Conservation (phyloP, 2,888 invertebrate species). For the Salticus scenicus region DNA sequence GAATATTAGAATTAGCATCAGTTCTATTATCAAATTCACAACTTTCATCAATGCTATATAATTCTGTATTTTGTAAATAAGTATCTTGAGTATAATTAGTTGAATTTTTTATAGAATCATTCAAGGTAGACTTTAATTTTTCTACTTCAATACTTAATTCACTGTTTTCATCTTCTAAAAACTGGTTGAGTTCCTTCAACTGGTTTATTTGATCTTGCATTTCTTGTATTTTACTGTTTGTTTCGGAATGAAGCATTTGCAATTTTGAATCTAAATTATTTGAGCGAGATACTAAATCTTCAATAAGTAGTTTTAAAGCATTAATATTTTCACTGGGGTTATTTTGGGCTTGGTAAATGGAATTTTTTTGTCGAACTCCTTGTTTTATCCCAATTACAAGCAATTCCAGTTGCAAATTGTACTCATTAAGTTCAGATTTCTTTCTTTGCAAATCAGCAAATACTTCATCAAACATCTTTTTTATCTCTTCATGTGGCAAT, state of each 20-base stretch:
- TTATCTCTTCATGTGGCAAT: background rate
- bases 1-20: background rate
- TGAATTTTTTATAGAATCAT: background rate
- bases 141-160: constrained; percentile 48
- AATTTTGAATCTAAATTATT: constrained; percentile 14
- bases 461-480: background rate
- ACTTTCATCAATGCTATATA: constrained; percentile 60
- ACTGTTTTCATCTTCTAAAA: constrained; percentile 60
- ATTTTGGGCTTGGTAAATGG: constrained; percentile 29
- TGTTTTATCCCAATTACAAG: constrained; percentile 31
- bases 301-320: constrained; percentile 27
- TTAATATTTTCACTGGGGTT: constrained; percentile 23
- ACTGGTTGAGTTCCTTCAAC: constrained; percentile 49
- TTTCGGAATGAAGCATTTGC: constrained; percentile 22
- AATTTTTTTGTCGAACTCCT: constrained; percentile 32
- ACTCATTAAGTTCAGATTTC: constrained; percentile 33
- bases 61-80: constrained; percentile 14
- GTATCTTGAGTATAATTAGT: background rate
- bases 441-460: constrained; percentile 1
- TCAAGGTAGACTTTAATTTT: constrained; percentile 29
- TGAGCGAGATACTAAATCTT: constrained; percentile 22
- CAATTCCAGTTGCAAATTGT: constrained; percentile 44
- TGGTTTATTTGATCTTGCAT: constrained; percentile 45
- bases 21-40: constrained; percentile 36
- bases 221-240: constrained; percentile 27